Evolutionary conservation across 2,888 invertebrate genomes (phyloP).

Genomic region (Acrobasis suavella): DNA sequence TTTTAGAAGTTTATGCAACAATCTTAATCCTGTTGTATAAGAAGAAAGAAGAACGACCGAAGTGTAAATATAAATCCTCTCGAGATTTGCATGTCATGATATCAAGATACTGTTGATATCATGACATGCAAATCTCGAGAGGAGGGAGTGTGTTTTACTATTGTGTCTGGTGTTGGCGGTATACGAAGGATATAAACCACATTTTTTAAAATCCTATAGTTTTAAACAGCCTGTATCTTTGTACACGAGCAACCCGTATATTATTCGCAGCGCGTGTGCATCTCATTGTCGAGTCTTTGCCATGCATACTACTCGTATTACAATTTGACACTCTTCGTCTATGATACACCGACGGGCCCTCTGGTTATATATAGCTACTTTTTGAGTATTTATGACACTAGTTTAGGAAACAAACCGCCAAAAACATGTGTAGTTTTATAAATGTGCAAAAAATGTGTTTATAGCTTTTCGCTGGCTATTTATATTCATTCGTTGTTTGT

Average conservation of each 20-base stretch:
- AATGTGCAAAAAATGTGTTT: neutral
- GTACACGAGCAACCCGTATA: slow-evolving; percentile 39
- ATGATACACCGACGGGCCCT: slow-evolving; percentile 32
- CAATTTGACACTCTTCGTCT: slow-evolving; percentile 47
- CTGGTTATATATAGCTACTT: slow-evolving; percentile 3
- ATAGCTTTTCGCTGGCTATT: neutral
- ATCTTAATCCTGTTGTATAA: no score
- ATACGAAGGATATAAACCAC: no score
- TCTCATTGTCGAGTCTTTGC: slow-evolving; percentile 54
- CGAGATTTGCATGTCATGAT: no score
- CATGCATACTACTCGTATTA: slow-evolving; percentile 69
- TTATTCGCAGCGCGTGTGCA: slow-evolving; percentile 73
- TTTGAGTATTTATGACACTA: neutral
- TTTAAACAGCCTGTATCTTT: slow-evolving; percentile 34
- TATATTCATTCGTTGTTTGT: neutral
- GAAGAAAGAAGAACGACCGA: no score
- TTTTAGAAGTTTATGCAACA: no score
- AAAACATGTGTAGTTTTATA: neutral
- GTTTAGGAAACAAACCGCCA: slow-evolving; percentile 2
- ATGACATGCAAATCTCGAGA: no score
- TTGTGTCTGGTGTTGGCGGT: no score
- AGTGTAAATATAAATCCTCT: no score
- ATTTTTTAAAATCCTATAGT: no score
- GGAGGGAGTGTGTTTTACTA: no score
- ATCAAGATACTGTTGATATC: no score